These are phyloP conservation scores for Amblyjoppa proteus DNA, from an alignment of 2,888 invertebrate species.

Conservation along the genomic window DNA sequence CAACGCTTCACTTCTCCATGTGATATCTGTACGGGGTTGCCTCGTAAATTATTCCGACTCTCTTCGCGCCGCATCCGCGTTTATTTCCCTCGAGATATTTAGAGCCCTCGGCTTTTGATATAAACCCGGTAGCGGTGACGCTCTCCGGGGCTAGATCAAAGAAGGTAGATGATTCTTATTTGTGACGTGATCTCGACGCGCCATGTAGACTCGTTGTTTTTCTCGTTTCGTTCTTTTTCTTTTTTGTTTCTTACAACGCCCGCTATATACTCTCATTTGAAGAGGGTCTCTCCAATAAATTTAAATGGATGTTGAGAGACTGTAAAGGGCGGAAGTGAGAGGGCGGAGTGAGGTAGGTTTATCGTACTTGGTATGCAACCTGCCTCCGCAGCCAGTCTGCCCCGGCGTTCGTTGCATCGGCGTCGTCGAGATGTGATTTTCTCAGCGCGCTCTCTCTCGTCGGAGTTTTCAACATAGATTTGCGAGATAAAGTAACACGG, in stretches of 20 bases:
- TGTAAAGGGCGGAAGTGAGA: conserved; percentile 39
- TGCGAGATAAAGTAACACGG: conserved; percentile 32
- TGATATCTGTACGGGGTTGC: not conserved
- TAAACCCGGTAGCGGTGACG: conserved; percentile 4
- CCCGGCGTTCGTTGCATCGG: conserved; percentile 35
- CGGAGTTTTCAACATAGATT: conserved; percentile 25
- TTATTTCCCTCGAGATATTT: conserved; percentile 68
- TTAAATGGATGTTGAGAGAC: conserved; percentile 59
- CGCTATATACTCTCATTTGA: conserved; percentile 29
- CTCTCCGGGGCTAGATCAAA: conserved; percentile 62
- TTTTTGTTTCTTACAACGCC: conserved; percentile 7
- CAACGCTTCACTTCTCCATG: conserved; percentile 3
- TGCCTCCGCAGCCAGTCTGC: conserved; percentile 7
- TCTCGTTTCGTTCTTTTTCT: conserved; percentile 6
- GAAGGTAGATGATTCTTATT: conserved; percentile 56
- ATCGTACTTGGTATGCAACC: conserved; percentile 47
- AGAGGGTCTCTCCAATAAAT: conserved; percentile 53
- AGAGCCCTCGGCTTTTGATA: conserved; percentile 56
- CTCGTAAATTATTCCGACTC: conserved; percentile 54
- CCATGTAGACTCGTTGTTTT: conserved; percentile 8
- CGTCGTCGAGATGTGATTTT: conserved; percentile 54
- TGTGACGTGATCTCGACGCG: conserved; percentile 25
- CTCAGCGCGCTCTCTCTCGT: conserved; percentile 28
- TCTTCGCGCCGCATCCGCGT: conserved; percentile 10
- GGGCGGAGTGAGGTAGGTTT: conserved; percentile 7